Base-by-base conservation (phyloP, 2,888 invertebrate genomes). In the Ochropleura plecta region DNA sequence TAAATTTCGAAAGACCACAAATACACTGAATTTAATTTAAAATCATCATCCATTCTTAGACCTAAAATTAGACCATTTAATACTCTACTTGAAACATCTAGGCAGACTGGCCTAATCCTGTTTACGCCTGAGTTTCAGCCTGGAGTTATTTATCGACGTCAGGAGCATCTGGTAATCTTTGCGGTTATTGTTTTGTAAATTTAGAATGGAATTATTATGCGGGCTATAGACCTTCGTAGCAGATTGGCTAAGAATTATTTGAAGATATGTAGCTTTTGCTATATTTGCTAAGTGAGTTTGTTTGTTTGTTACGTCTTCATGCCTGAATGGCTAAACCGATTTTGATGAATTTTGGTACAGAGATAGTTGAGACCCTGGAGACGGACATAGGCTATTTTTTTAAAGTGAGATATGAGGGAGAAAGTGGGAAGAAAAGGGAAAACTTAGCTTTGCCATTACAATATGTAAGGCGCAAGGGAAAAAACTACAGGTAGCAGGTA, bases 51-150 rank as follows among this genome's bases (percentile, higher is more conserved):
- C 12, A 5, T 44, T 30, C 18, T 3, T 30, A 62, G 12, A 44
- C 0, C 68, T 77, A 81, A 73, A 70, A 46, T 73, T 59, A 84
- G 62, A 76, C 0, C 62, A 10, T 64, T 64, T 68, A 65, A 70
- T n/a, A 44, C 16, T 71, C 42, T 77, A 84, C 82, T 82, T 82
- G 85, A 84, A 72, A 42, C n/a, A 63, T 51, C 20, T 62, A 70
- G 66, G 7, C 62, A 67, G 62, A 20, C 53, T 46, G 57, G 69
- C 46, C 42, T 65, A 70, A 20, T 46, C 48, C 12, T 83, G 80
- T 74, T 81, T 85, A 73, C 46, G 72, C 63, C 64, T 73, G 57
- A 44, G 5, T 55, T 70, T 60, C 53, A 63, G 44, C 20, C 70
- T 72, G 18, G 60, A 71, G 71, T 74, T 78, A 73, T 84, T 72